These are phyloP conservation scores for Phataginus tricuspis DNA, from an alignment of 2,797 vertebrate species.

Conservation along the genomic window DNA sequence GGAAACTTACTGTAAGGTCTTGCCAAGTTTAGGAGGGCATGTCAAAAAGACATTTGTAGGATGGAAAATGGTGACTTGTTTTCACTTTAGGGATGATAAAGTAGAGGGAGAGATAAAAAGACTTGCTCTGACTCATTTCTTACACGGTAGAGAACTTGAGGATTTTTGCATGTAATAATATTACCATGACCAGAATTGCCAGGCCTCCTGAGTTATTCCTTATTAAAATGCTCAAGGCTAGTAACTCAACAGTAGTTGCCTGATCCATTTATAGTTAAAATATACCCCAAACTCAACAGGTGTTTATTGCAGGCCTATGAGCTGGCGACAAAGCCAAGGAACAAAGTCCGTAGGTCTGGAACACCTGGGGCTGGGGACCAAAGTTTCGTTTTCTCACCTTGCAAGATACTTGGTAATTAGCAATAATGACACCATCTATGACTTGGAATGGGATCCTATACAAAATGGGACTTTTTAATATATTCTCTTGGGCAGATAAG, in stretches of 20 bases:
- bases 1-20: not conserved
- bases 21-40: not conserved
- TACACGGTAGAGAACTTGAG: not conserved
- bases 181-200: not conserved
- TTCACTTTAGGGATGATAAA: not conserved
- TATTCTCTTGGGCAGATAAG: not conserved
- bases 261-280: slow-evolving; percentile 45
- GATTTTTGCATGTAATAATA: slow-evolving; percentile 22
- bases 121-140: not conserved
- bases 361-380: not conserved
- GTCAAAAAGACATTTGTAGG: not conserved
- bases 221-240: not conserved
- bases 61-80: not conserved
- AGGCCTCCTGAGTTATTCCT: not conserved
- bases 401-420: not conserved
- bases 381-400: slow-evolving; percentile 41
- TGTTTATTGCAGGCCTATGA: not conserved
- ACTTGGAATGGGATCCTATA: slow-evolving; percentile 31
- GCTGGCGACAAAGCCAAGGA: not conserved
- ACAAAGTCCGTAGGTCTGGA: not conserved
- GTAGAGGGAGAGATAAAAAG: not conserved
- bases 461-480: not conserved
- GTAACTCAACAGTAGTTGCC: not conserved
- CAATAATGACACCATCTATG: not conserved
- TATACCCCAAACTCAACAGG: not conserved